phyloP scores from a whole-genome alignment of 2,888 invertebrate species.

The Isoperla grammatica region DNA sequence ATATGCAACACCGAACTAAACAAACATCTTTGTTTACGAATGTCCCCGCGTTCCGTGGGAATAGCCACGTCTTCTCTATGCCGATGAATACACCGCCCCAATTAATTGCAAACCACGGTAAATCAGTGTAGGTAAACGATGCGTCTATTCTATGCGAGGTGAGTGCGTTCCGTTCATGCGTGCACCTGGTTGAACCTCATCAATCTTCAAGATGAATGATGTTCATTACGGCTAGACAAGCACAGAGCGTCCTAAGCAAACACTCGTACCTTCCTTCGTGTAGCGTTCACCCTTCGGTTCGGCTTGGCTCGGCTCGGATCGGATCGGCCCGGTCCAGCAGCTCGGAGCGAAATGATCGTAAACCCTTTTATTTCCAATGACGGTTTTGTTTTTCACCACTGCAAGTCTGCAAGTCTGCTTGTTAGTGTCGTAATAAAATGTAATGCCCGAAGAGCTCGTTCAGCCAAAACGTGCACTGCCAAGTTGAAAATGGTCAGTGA shows the following conservation, averaged over 20 bases:
- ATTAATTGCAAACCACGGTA: too few relatives aligned
- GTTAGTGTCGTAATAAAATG: slow-evolving; percentile 12
- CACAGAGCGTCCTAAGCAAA: slow-evolving; percentile 23
- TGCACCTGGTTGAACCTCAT: slow-evolving; percentile 18
- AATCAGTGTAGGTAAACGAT: too few relatives aligned
- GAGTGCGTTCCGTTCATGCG: too few relatives aligned
- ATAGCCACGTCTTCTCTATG: too few relatives aligned
- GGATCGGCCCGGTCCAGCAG: background rate
- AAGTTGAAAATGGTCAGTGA: background rate
- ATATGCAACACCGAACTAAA: too few relatives aligned
- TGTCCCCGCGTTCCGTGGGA: too few relatives aligned
- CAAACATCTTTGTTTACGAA: too few relatives aligned
- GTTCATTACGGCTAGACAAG: slow-evolving; percentile 22
- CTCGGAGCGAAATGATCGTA: too few relatives aligned
- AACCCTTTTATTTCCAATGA: too few relatives aligned
- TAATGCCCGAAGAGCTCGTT: slow-evolving; percentile 9
- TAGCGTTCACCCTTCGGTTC: background rate
- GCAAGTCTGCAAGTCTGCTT: slow-evolving; percentile 3
- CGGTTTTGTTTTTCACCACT: too few relatives aligned
- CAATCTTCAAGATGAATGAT: slow-evolving; percentile 28
- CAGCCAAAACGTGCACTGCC: background rate
- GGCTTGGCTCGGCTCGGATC: background rate
- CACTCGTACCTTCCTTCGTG: slow-evolving; percentile 6
- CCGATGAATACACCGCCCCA: too few relatives aligned
- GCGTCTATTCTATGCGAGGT: too few relatives aligned